Percentiles rank a stretch among this genome's conserved stretches.
These are phyloP conservation scores for Ips nitidus DNA, from an alignment of 1,140 invertebrate genomes.

Conservation along the genomic window DNA sequence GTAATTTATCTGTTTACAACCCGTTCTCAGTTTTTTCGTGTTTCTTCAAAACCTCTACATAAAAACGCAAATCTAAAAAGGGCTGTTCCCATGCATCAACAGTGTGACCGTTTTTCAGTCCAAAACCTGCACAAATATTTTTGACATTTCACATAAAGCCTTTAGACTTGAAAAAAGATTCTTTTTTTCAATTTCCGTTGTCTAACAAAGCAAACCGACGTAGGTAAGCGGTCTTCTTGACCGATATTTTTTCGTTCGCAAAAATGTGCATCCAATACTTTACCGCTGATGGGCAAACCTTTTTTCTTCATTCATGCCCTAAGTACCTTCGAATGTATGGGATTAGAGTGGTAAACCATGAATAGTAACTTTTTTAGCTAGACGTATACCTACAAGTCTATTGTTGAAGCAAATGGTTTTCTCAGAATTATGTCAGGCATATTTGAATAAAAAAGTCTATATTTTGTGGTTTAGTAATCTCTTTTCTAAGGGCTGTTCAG, in stretches of 20 bases:
- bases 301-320: conserved; percentile 39
- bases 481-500: neutral
- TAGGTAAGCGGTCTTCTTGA: conserved; percentile 15
- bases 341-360: conserved; percentile 28
- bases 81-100: conserved; percentile 2
- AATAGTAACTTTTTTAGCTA: conserved; percentile 28
- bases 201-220: conserved; percentile 12
- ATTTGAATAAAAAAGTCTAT: neutral
- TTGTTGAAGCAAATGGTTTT: neutral
- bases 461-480: neutral
- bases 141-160: conserved; percentile 3
- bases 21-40: neutral
- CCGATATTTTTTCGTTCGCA: conserved; percentile 30
- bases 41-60: no score
- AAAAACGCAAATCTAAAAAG: neutral
- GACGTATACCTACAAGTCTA: conserved; percentile 17
- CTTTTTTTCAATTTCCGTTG: conserved; percentile 6
- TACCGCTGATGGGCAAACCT: conserved; percentile 35
- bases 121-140: conserved; percentile 15
- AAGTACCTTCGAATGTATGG: conserved; percentile 35
- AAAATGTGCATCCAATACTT: conserved; percentile 49
- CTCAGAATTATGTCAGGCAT: neutral
- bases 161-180: neutral
- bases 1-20: neutral
- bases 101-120: neutral